phyloP scores from a whole-genome alignment of 2,113 vertebrate genomes.

The Caranx ignobilis region DNA sequence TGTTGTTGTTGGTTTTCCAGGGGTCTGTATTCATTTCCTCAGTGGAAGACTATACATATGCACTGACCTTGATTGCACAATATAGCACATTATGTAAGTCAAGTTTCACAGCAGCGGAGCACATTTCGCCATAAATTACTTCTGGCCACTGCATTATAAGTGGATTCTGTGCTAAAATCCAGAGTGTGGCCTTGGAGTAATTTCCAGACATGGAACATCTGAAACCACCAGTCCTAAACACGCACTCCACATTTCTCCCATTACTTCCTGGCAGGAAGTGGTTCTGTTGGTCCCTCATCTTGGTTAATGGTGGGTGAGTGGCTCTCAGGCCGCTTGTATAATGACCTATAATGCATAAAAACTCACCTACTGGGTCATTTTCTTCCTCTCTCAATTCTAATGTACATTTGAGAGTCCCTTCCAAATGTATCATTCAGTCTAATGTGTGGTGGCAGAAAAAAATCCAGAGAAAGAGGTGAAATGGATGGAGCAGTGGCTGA shows the following conservation, averaged over 20 bases:
- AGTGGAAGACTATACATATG: neutral
- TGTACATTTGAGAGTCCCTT: slow-evolving; percentile 64
- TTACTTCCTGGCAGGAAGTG: slow-evolving; percentile 71
- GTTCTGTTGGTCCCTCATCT: slow-evolving; percentile 69
- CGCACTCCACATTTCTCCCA: slow-evolving; percentile 66
- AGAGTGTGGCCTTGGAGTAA: slow-evolving; percentile 55
- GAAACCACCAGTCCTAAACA: slow-evolving; percentile 66
- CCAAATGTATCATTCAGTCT: slow-evolving; percentile 63
- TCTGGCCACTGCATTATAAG: slow-evolving; percentile 55
- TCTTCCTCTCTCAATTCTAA: slow-evolving; percentile 61
- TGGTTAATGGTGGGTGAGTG: slow-evolving; percentile 79
- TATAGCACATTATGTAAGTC: slow-evolving; percentile 48
- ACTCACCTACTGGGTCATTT: slow-evolving; percentile 66
- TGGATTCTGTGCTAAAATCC: slow-evolving; percentile 38
- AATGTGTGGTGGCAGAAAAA: slow-evolving; percentile 33
- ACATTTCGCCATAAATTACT: slow-evolving; percentile 58
- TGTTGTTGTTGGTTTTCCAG: too few relatives aligned
- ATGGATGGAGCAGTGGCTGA: slow-evolving; percentile 6
- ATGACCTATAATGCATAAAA: slow-evolving; percentile 78
- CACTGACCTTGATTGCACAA: slow-evolving; percentile 8
- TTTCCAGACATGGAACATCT: slow-evolving; percentile 65
- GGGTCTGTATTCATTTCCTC: neutral
- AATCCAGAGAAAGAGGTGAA: slow-evolving; percentile 10
- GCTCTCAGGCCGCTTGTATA: slow-evolving; percentile 71
- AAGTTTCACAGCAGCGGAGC: slow-evolving; percentile 48